Evolutionary conservation across 2,113 vertebrate genomes (phyloP).

Genomic region (Penelope pileata): DNA sequence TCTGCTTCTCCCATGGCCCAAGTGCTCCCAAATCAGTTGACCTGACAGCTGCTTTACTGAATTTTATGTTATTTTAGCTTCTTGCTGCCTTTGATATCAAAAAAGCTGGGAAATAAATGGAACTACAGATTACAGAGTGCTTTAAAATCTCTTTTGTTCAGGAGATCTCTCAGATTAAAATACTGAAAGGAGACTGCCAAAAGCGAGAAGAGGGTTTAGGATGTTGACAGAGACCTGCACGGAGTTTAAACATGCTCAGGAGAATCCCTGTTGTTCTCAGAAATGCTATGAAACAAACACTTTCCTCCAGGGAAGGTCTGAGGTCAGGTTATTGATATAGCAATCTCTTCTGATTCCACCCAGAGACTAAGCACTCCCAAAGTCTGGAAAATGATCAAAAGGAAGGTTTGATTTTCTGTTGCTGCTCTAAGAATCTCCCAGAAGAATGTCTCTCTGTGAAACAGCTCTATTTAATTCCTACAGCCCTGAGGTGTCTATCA

Average conservation of each 20-base stretch:
- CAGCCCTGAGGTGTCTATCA: neutral
- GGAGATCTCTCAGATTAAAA: slow-evolving; percentile 16
- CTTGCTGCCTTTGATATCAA: neutral
- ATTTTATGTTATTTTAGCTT: neutral
- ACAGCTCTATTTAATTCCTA: neutral
- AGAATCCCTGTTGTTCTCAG: neutral
- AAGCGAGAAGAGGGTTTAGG: neutral
- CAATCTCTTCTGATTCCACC: neutral
- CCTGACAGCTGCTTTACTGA: neutral
- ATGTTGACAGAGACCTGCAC: neutral
- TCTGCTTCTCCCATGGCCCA: rapidly evolving
- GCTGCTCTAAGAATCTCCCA: neutral
- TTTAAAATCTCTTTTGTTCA: slow-evolving; percentile 18
- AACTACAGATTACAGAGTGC: neutral
- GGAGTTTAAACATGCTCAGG: neutral
- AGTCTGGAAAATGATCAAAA: neutral
- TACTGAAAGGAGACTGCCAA: neutral
- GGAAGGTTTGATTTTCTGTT: neutral
- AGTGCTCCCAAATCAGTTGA: neutral
- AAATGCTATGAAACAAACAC: neutral
- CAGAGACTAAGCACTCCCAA: neutral
- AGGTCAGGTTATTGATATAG: neutral
- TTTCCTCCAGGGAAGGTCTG: neutral
- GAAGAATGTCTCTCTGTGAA: neutral
- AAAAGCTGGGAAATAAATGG: slow-evolving; percentile 21